A percentile compares a stretch with the other conserved stretches of the same genome.
phyloP scores from a whole-genome alignment of 2,113 vertebrate species.

The Poecilia latipinna region DNA sequence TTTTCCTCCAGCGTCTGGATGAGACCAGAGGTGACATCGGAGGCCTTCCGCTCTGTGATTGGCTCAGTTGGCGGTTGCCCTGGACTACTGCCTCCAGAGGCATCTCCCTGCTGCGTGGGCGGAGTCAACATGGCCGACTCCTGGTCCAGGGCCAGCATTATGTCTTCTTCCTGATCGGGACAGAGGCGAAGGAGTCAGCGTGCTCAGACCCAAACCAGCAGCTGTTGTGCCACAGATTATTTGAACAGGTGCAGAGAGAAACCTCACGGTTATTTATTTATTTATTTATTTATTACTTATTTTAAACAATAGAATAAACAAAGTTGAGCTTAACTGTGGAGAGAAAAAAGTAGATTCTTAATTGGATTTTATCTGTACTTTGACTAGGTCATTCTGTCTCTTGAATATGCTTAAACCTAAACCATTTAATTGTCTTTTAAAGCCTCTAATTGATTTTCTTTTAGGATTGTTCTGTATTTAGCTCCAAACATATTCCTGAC shows the following conservation, averaged over 20 bases:
- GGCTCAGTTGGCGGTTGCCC: constrained; percentile 83
- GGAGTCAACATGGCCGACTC: constrained; percentile 87
- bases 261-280: too few species aligned
- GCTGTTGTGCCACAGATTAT: not conserved
- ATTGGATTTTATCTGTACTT: too few species aligned
- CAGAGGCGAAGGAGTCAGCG: constrained; percentile 10
- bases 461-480: too few species aligned
- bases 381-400: too few species aligned
- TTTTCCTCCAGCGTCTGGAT: constrained; percentile 92
- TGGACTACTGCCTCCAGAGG: constrained; percentile 80
- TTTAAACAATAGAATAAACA: not conserved
- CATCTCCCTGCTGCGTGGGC: constrained; percentile 85
- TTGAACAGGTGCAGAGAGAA: not conserved
- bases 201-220: not conserved
- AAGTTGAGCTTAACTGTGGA: too few species aligned
- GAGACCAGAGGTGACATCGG: constrained; percentile 88
- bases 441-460: too few species aligned
- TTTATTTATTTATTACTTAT: too few species aligned
- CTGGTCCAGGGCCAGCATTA: constrained; percentile 89
- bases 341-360: not conserved
- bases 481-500: too few species aligned
- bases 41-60: constrained; percentile 88
- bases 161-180: constrained; percentile 84
- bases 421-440: too few species aligned
- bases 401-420: too few species aligned